Conservation (phyloP, 1,140 invertebrate species). For the Delia radicum region DNA sequence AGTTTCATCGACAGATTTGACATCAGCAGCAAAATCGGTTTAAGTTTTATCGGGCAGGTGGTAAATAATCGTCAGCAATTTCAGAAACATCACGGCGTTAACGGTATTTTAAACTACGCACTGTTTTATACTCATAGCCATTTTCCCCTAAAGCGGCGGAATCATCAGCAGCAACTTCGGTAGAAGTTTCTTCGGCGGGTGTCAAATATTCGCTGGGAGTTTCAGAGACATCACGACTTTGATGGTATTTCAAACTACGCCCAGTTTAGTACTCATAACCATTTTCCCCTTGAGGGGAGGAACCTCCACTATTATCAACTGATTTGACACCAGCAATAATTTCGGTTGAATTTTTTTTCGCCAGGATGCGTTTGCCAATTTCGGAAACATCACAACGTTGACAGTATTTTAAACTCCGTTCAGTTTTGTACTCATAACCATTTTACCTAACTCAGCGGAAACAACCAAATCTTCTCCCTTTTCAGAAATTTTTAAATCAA, state of each 20-base stretch:
- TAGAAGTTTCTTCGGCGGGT: constrained; percentile 25
- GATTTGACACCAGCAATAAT: constrained; percentile 28
- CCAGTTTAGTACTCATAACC: constrained; percentile 38
- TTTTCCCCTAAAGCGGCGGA: constrained; percentile 36
- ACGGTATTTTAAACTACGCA: constrained; percentile 45
- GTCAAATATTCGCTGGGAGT: constrained; percentile 33
- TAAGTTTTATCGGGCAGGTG: constrained; percentile 34
- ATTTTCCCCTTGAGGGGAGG: constrained; percentile 32
- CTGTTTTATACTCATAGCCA: constrained; percentile 47
- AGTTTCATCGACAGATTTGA: constrained; percentile 35
- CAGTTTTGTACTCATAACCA: too few relatives aligned
- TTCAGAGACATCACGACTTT: constrained; percentile 39
- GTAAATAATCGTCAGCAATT: constrained; percentile 28
- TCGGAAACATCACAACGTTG: constrained; percentile 46
- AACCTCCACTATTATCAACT: constrained; percentile 24
- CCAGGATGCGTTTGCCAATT: constrained; percentile 36
- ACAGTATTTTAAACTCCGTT: constrained; percentile 38
- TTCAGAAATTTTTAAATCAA: not conserved
- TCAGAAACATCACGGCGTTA: constrained; percentile 45
- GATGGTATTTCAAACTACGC: constrained; percentile 35
- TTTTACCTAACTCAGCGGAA: constrained; percentile 33
- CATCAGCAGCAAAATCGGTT: constrained; percentile 31
- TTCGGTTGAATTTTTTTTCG: constrained; percentile 28
- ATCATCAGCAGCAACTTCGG: constrained; percentile 31
- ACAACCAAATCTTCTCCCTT: too few relatives aligned